Percentiles rank a stretch among this genome's conserved stretches.
Evolutionary conservation across 2,888 invertebrate species (phyloP).

Genomic region (Zaprionus lineosus): DNA sequence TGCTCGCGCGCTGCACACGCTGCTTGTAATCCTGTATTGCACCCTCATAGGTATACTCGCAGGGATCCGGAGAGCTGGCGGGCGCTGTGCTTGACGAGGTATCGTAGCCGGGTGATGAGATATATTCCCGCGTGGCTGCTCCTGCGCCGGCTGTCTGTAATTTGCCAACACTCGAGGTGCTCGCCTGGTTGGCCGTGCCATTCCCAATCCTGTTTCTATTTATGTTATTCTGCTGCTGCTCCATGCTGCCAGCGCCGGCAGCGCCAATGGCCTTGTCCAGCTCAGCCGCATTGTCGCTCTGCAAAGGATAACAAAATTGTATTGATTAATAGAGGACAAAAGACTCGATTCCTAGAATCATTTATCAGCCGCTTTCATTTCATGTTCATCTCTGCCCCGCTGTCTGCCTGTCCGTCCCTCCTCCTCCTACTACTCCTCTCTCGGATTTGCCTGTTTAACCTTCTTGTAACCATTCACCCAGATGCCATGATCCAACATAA

Average conservation of each 20-base stretch:
- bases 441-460: conserved; percentile 17
- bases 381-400: too few species aligned
- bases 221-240: conserved; percentile 62
- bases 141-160: conserved; percentile 23
- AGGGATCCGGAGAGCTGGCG: conserved; percentile 87
- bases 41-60: conserved; percentile 93
- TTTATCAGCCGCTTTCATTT: conserved; percentile 15
- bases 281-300: conserved; percentile 87
- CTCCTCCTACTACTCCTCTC: not conserved
- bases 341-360: not conserved
- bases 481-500: conserved; percentile 42
- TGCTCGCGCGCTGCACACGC: conserved; percentile 86
- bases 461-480: conserved; percentile 11
- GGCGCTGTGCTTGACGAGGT: conserved; percentile 87
- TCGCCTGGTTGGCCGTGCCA: conserved; percentile 31
- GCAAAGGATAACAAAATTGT: conserved; percentile 34
- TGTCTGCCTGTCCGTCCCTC: too few species aligned
- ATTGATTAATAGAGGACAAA: not conserved
- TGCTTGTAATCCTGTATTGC: conserved; percentile 94
- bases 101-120: conserved; percentile 85
- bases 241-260: conserved; percentile 27
- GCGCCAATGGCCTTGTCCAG: conserved; percentile 77
- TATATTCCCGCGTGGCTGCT: conserved; percentile 77
- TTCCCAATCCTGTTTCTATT: conserved; percentile 65
- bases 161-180: conserved; percentile 43